Percentiles rank a stretch among this genome's conserved stretches.
Conservation (phyloP, 2,797 vertebrate species). For the Clamator glandarius region DNA sequence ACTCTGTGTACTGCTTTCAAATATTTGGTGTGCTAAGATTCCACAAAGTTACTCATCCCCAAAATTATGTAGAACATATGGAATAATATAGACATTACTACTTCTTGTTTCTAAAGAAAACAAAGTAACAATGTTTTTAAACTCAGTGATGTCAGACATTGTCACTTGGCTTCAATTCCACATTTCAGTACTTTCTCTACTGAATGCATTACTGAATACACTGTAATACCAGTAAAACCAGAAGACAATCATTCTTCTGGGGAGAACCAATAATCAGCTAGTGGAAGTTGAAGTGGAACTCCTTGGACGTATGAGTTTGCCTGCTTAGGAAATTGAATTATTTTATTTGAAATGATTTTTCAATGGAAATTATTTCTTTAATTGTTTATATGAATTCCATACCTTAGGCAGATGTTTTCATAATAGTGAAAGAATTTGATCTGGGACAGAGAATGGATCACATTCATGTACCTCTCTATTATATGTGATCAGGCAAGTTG, state of each 20-base stretch:
- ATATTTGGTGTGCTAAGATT: background rate
- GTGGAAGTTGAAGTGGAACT: background rate
- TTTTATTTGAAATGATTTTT: background rate
- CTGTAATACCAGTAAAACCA: background rate
- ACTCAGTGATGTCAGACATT: too few relatives aligned
- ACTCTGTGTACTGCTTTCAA: background rate
- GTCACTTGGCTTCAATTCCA: background rate
- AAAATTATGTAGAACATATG: background rate
- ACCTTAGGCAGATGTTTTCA: background rate
- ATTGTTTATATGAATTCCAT: background rate
- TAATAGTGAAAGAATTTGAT: background rate
- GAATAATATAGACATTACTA: background rate
- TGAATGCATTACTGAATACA: background rate
- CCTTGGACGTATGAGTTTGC: background rate
- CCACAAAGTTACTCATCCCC: background rate
- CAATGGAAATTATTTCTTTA: too few relatives aligned
- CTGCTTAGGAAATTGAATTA: background rate
- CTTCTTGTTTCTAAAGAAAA: background rate
- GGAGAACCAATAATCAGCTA: background rate
- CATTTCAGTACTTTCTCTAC: background rate
- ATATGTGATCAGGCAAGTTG: background rate
- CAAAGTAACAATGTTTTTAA: too few relatives aligned
- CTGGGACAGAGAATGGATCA: background rate
- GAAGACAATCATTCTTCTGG: background rate
- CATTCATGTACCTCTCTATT: background rate